These are phyloP conservation scores for Actinostola sp. DNA, from an alignment of 92 coral and sea anemone genomes.

Conservation along the genomic window DNA sequence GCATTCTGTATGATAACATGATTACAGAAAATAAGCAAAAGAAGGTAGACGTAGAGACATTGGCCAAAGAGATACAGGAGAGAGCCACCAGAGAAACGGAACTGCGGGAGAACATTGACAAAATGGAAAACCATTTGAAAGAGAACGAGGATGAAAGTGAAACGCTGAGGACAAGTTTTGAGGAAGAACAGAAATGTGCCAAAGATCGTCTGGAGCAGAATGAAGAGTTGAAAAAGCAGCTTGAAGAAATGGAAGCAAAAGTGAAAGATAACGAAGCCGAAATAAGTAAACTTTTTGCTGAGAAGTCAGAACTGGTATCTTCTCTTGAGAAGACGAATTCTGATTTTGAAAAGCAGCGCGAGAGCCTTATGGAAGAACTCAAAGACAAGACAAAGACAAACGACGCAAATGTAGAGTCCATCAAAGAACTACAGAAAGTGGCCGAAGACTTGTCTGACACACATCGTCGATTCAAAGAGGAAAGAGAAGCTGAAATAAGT, in stretches of 20 bases:
- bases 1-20: no score
- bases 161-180: conserved; percentile 31
- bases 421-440: conserved; percentile 37
- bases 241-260: conserved; percentile 29
- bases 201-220: conserved; percentile 45
- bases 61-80: neutral
- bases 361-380: conserved; percentile 12
- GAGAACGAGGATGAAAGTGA: conserved; percentile 53
- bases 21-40: neutral
- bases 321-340: conserved; percentile 7
- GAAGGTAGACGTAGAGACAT: neutral
- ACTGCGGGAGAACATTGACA: conserved; percentile 38
- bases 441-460: conserved; percentile 18
- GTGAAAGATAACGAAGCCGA: conserved; percentile 19
- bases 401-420: conserved; percentile 9
- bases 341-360: conserved; percentile 8
- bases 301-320: conserved; percentile 6
- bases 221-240: conserved; percentile 32
- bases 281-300: conserved; percentile 3
- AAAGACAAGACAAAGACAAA: conserved; percentile 18
- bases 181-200: conserved; percentile 51
- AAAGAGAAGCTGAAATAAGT: no score
- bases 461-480: conserved; percentile 19
- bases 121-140: conserved; percentile 41
- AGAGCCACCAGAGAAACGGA: conserved; percentile 27